phyloP scores from a whole-genome alignment of 2,113 vertebrate genomes.

The Siniperca chuatsi region DNA sequence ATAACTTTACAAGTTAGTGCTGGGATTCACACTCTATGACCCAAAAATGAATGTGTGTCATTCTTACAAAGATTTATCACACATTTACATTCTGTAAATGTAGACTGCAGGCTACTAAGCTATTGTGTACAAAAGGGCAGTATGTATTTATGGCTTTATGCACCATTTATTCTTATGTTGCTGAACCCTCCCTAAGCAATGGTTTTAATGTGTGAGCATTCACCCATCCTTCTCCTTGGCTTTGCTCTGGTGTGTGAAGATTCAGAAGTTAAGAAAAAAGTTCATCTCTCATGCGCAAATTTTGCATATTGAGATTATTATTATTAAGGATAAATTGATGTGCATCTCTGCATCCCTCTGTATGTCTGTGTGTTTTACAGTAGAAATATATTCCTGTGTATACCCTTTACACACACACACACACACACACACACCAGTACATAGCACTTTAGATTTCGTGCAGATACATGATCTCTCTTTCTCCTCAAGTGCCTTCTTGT shows the following conservation, averaged over 20 bases:
- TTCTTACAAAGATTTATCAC: conserved; percentile 13
- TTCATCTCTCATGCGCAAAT: conserved; percentile 9
- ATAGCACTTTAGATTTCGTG: conserved; percentile 54
- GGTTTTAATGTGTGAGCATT: conserved; percentile 12
- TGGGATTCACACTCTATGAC: conserved; percentile 20
- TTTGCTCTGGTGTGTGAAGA: conserved; percentile 18
- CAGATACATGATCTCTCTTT: conserved; percentile 63
- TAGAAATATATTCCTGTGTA: conserved; percentile 13
- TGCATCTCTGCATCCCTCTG: not conserved
- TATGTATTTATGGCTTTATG: conserved; percentile 44
- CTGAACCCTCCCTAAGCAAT: conserved; percentile 27
- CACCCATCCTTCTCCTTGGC: conserved; percentile 21
- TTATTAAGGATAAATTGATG: conserved; percentile 23
- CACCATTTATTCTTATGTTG: conserved; percentile 43
- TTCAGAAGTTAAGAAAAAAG: conserved; percentile 18
- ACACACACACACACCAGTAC: conserved; percentile 13
- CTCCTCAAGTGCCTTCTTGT: conserved; percentile 62
- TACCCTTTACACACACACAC: not conserved
- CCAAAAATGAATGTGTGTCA: conserved; percentile 35
- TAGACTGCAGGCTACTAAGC: conserved; percentile 17
- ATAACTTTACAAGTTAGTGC: not conserved
- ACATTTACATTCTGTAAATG: conserved; percentile 28
- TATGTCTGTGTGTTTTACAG: not conserved
- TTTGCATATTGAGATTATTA: not conserved
- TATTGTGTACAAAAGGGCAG: conserved; percentile 37